Evolutionary conservation across 37 sponge, comb jelly and placozoan genomes (phyloP).

Genomic region (Ephydatia muelleri): DNA sequence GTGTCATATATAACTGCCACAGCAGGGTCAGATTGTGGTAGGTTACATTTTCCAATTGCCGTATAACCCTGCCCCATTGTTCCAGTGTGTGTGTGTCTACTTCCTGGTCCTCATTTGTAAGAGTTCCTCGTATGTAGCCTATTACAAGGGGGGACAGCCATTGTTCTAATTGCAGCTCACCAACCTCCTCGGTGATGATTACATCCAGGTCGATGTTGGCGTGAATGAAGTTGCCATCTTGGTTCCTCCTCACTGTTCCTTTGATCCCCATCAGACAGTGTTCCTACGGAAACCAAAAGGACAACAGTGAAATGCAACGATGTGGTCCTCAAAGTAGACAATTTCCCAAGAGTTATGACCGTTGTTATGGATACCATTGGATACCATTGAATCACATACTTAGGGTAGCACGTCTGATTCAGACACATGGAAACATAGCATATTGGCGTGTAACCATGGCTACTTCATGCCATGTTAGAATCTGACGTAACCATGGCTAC

Average conservation of each 20-base stretch:
- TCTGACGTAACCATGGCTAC: not conserved
- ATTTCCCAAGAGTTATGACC: not conserved
- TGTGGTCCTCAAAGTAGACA: not conserved
- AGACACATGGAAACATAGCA: too few species aligned
- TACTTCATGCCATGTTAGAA: not conserved
- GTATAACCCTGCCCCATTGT: too few species aligned
- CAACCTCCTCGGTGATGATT: constrained; percentile 92
- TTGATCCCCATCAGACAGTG: constrained; percentile 96
- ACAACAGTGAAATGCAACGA: not conserved
- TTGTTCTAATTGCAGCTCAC: constrained; percentile 4
- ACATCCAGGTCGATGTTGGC: constrained; percentile 97
- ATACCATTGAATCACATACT: not conserved
- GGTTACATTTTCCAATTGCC: too few species aligned
- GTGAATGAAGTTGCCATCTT: constrained; percentile 95
- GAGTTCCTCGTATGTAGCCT: not conserved
- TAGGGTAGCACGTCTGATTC: not conserved
- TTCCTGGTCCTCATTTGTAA: too few species aligned
- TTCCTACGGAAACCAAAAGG: constrained; percentile 38
- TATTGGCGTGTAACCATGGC: too few species aligned
- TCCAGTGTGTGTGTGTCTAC: too few species aligned
- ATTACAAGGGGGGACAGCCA: not conserved
- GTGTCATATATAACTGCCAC: too few species aligned
- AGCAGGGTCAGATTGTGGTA: too few species aligned
- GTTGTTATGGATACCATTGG: too few species aligned
- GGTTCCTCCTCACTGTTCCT: constrained; percentile 92